Evolutionary conservation across 1,140 invertebrate genomes (phyloP), one percentile per base, ranked within the genome.

Genomic region (Eumaeus atala): DNA sequence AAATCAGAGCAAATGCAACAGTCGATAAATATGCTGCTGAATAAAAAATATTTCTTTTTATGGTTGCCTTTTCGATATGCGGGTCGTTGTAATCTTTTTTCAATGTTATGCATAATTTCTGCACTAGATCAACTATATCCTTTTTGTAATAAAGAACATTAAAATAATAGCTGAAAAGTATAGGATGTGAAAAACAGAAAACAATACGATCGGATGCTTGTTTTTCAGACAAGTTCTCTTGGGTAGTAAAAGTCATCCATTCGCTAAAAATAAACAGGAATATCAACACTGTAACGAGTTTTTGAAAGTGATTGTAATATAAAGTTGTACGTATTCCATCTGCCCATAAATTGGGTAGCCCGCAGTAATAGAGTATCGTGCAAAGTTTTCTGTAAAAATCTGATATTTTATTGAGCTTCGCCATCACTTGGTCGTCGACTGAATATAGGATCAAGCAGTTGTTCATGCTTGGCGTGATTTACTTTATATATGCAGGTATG

Each of bases 41-140:
- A 14, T 69, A 78, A n/a, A 60, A 28, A 9, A 48, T 56, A 3
- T 58, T 48, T 9, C 48, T 64, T 44, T 52, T 64, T 6, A 78
- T 64, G 62, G 70, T 69, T 9, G 52, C 47, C 14, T 42, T 51
- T 48, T 77, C 69, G 5, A 72, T 51, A 9, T 57, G 49, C 1
- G 28, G 34, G 35, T 75, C 71, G 47, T 72, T 70, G 54, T 67
- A 64, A 0, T 56, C 54, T 6, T 59, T 51, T 49, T 75, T 74
- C 10, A 76, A 37, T 0, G 16, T 18, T 16, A 78, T 59, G 2
- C 48, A 57, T 6, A 76, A 37, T 10, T 40, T 64, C 12, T 59
- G 37, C 12, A 75, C 8, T 33, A 78, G 33, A 9, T 54, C 9
- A 28, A 28, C 67, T 7, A 71, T 44, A 8, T 52, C 54, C 1